These are phyloP conservation scores for Agrochola lota DNA, from an alignment of 2,888 invertebrate genomes.

Conservation along the genomic window DNA sequence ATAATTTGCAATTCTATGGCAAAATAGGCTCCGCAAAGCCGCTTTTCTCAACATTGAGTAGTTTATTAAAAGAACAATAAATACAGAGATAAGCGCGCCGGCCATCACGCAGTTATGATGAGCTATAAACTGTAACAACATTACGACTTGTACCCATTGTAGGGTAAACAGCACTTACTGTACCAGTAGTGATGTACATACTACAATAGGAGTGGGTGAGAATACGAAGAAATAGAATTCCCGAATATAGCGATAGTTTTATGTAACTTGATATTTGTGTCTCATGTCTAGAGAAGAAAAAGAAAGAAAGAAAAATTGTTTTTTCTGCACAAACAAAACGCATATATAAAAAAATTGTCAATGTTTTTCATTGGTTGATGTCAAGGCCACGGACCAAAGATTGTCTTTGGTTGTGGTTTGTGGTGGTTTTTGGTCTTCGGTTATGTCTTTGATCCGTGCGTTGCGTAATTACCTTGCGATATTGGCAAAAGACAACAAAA, in stretches of 20 bases:
- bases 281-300: no score
- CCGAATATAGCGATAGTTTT: not conserved
- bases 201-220: no score
- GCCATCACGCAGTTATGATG: slow-evolving; percentile 65
- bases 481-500: no score
- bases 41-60: slow-evolving; percentile 23
- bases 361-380: no score
- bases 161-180: slow-evolving; percentile 38
- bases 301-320: no score
- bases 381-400: no score
- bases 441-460: no score
- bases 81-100: slow-evolving; percentile 55
- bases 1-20: not conserved
- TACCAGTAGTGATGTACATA: slow-evolving; percentile 38
- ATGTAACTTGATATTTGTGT: not conserved
- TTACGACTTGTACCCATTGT: slow-evolving; percentile 37
- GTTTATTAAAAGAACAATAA: slow-evolving; percentile 61
- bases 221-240: not conserved
- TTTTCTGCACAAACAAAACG: no score
- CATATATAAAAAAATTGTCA: no score
- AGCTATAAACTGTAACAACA: slow-evolving; percentile 64
- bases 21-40: slow-evolving; percentile 28
- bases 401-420: no score
- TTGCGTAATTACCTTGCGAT: no score
- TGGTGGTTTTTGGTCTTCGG: no score